Evolutionary conservation across 2,888 invertebrate species (phyloP).

Genomic region (Iselma pallidipennis): DNA sequence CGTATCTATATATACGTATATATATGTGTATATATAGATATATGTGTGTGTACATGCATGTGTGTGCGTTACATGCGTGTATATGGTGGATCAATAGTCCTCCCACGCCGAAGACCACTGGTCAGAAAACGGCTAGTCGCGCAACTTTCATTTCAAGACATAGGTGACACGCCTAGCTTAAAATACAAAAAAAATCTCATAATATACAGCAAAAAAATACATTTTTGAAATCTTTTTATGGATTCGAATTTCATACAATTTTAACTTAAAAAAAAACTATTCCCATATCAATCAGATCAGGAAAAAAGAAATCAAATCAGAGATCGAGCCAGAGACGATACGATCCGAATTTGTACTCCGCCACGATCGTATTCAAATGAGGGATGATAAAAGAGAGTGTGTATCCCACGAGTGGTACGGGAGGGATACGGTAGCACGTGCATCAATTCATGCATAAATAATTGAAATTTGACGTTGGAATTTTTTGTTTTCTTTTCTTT

Average conservation of each 20-base stretch:
- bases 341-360: neutral
- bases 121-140: conserved; percentile 55
- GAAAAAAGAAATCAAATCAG: neutral
- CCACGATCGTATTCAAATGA: conserved; percentile 4
- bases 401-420: conserved; percentile 19
- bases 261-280: neutral
- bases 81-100: conserved; percentile 55
- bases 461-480: conserved; percentile 19
- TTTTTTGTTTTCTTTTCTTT: neutral
- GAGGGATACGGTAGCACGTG: conserved; percentile 35
- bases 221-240: neutral
- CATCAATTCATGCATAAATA: conserved; percentile 41
- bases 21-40: neutral
- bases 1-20: conserved; percentile 5
- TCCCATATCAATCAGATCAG: neutral
- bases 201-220: conserved; percentile 3
- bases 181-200: conserved; percentile 41
- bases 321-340: neutral
- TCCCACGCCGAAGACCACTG: conserved; percentile 56
- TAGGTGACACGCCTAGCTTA: conserved; percentile 54
- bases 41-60: conserved; percentile 40
- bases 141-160: conserved; percentile 55
- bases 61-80: conserved; percentile 51
- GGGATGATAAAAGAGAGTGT: conserved; percentile 20
- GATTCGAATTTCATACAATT: neutral